These are phyloP conservation scores for Tenthredo amoena DNA, from an alignment of 2,888 invertebrate genomes.

Conservation along the genomic window DNA sequence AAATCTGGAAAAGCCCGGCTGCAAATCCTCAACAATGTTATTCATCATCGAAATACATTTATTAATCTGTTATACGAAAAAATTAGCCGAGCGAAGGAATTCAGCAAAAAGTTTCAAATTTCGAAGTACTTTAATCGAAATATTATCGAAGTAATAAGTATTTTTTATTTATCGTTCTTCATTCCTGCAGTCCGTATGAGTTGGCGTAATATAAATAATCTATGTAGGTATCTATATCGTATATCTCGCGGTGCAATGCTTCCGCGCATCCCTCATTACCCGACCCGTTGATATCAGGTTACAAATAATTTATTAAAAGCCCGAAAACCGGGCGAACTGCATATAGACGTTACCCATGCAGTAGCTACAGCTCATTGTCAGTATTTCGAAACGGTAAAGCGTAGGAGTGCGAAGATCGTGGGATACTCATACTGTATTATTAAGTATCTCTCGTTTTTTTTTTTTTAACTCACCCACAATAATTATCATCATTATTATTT, in stretches of 20 bases:
- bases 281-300: neutral
- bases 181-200: neutral
- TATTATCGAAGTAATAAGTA: neutral
- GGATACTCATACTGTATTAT: neutral
- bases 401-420: constrained; percentile 4
- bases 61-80: too few relatives aligned
- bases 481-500: neutral
- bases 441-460: neutral
- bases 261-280: neutral
- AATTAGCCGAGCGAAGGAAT: too few relatives aligned
- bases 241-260: neutral
- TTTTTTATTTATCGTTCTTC: neutral
- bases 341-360: neutral
- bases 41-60: too few relatives aligned
- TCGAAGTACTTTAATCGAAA: too few relatives aligned
- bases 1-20: neutral
- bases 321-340: constrained; percentile 18
- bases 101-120: too few relatives aligned
- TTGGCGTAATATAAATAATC: neutral
- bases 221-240: neutral
- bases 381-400: constrained; percentile 6
- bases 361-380: constrained; percentile 4
- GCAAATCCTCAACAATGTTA: neutral
- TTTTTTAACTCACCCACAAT: neutral
- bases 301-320: constrained; percentile 38